Conservation (phyloP, 2,113 vertebrate genomes). For the Camelus dromedarius region DNA sequence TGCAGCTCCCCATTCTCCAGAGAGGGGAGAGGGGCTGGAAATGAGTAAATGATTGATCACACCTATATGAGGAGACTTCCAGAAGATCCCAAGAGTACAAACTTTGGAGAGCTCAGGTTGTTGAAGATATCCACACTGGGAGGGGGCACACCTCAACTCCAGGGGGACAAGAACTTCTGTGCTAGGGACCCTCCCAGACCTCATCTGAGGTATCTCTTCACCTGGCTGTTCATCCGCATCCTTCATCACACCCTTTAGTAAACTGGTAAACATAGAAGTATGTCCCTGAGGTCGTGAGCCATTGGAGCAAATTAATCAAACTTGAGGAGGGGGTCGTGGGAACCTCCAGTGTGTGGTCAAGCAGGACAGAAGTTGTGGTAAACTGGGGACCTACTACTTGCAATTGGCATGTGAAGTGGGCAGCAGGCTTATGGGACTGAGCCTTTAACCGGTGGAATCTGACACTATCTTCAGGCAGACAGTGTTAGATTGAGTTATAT, state of each 20-base stretch:
- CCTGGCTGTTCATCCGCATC: background rate
- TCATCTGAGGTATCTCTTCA: background rate
- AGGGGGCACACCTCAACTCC: background rate
- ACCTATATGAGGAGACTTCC: background rate
- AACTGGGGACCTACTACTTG: background rate
- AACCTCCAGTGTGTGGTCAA: background rate
- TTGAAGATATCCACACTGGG: background rate
- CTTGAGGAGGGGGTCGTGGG: background rate
- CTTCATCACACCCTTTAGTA: background rate
- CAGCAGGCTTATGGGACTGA: background rate
- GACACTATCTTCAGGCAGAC: background rate
- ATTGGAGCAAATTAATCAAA: background rate
- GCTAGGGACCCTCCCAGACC: background rate
- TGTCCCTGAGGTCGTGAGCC: background rate
- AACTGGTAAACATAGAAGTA: background rate
- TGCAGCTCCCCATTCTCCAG: background rate
- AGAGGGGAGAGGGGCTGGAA: background rate
- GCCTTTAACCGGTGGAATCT: background rate
- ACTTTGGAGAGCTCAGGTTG: background rate
- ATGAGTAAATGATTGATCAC: background rate
- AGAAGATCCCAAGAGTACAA: background rate
- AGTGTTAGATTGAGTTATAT: background rate
- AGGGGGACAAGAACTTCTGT: background rate
- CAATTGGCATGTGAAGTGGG: background rate
- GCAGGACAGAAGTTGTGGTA: background rate